Conservation (phyloP, 2,797 vertebrate genomes). For the Brachyrhaphis roseni region DNA sequence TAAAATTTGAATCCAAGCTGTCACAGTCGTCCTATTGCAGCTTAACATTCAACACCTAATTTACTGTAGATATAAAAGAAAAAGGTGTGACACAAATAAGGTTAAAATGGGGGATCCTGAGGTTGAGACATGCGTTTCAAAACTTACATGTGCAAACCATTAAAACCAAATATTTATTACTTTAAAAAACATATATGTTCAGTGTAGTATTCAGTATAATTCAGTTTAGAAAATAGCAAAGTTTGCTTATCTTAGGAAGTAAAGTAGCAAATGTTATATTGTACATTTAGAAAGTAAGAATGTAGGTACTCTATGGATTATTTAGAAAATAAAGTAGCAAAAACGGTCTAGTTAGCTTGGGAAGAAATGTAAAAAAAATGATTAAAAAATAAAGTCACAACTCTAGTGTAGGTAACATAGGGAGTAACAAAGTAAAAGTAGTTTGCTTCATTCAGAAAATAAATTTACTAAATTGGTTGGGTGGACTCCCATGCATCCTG, state of each 20-base stretch:
- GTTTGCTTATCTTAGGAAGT: neutral
- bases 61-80: neutral
- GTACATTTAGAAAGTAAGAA: neutral
- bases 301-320: neutral
- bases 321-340: too few species aligned
- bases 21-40: slow-evolving; percentile 23
- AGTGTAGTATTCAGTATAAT: too few species aligned
- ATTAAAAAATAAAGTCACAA: too few species aligned
- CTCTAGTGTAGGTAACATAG: too few species aligned
- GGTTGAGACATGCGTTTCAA: neutral
- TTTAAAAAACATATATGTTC: too few species aligned
- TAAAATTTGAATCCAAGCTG: slow-evolving; percentile 41
- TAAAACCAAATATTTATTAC: neutral
- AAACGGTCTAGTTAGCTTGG: too few species aligned
- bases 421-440: too few species aligned
- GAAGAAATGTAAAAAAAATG: too few species aligned
- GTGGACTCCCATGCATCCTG: too few species aligned
- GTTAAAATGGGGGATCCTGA: neutral
- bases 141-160: neutral
- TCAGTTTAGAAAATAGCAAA: neutral
- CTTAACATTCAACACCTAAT: slow-evolving; percentile 24
- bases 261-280: neutral
- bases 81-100: neutral
- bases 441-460: neutral
- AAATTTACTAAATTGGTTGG: neutral